These are phyloP conservation scores for Acromyrmex charruanus DNA, from an alignment of 1,140 invertebrate species.

Conservation along the genomic window DNA sequence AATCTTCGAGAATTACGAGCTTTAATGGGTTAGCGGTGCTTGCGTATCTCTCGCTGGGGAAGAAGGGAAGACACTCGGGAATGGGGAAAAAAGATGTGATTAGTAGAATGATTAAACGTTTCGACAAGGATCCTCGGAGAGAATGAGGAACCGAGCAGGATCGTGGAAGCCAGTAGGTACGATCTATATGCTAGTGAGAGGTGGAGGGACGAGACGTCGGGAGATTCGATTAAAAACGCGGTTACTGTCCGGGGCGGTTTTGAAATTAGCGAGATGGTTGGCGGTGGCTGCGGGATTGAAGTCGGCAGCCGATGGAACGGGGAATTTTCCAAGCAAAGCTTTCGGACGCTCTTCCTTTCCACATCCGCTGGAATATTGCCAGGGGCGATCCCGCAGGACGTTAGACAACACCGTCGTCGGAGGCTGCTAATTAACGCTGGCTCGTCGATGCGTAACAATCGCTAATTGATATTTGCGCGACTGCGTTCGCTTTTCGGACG, in stretches of 20 bases:
- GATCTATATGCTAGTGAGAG: not conserved
- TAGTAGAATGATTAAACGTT: conserved; percentile 68
- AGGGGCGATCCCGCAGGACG: conserved; percentile 46
- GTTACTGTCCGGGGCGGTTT: conserved; percentile 42
- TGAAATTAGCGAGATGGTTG: conserved; percentile 61
- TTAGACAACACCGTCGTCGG: conserved; percentile 52
- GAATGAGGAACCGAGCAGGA: conserved; percentile 34
- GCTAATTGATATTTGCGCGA: conserved; percentile 67
- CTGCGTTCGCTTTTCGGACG: conserved; percentile 15
- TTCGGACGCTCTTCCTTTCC: conserved; percentile 27
- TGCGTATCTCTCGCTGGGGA: conserved; percentile 33
- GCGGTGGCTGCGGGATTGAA: conserved; percentile 17
- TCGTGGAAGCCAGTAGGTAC: not conserved
- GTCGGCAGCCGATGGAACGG: conserved; percentile 46
- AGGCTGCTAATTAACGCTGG: conserved; percentile 55
- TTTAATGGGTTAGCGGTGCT: conserved; percentile 49
- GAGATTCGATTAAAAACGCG: conserved; percentile 69
- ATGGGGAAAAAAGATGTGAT: conserved; percentile 51
- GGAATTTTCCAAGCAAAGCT: conserved; percentile 44
- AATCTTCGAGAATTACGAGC: conserved; percentile 56
- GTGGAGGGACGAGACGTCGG: not conserved
- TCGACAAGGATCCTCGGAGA: conserved; percentile 54
- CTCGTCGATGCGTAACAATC: conserved; percentile 41
- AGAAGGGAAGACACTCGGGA: conserved; percentile 1
- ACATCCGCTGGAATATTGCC: conserved; percentile 30